Percentiles rank a stretch among this genome's conserved stretches.
Evolutionary conservation across 37 sponge, comb jelly and placozoan genomes (phyloP).

Genomic region (Lycopodina hypogea): DNA sequence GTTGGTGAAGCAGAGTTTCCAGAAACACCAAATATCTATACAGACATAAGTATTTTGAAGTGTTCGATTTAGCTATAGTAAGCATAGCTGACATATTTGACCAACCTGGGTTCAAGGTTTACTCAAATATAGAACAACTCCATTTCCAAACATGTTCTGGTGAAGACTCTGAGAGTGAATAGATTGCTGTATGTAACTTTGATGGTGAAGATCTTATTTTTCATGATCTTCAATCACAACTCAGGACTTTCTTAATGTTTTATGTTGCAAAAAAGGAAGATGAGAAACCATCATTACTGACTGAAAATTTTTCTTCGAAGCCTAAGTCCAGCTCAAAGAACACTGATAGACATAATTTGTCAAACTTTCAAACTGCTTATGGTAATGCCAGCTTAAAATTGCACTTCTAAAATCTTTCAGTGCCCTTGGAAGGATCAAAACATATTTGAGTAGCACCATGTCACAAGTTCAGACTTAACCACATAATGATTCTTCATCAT

Average conservation of each 20-base stretch:
- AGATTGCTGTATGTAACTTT: conserved; percentile 37
- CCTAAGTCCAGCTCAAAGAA: conserved; percentile 24
- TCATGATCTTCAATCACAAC: conserved; percentile 51
- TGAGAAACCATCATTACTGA: conserved; percentile 34
- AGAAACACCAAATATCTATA: conserved; percentile 38
- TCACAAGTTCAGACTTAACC: conserved; percentile 58
- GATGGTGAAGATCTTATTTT: conserved; percentile 42
- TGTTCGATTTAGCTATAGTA: conserved; percentile 55
- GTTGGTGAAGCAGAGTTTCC: conserved; percentile 35
- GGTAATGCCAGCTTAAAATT: conserved; percentile 67
- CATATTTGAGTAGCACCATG: conserved; percentile 75
- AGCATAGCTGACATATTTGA: conserved; percentile 61
- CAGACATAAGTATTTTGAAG: conserved; percentile 51
- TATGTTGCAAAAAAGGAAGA: conserved; percentile 29
- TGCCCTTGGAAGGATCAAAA: conserved; percentile 70
- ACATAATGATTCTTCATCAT: too few species aligned
- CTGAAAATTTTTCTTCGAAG: conserved; percentile 45
- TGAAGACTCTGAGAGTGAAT: conserved; percentile 37
- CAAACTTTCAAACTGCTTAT: conserved; percentile 63
- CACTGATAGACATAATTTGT: conserved; percentile 41
- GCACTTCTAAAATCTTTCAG: conserved; percentile 72
- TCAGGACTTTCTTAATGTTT: conserved; percentile 30
- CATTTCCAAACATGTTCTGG: conserved; percentile 49
- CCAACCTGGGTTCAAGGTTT: conserved; percentile 58
- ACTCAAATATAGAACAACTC: conserved; percentile 61